Conservation (phyloP, 2,113 vertebrate species). For the Mobula hypostoma region DNA sequence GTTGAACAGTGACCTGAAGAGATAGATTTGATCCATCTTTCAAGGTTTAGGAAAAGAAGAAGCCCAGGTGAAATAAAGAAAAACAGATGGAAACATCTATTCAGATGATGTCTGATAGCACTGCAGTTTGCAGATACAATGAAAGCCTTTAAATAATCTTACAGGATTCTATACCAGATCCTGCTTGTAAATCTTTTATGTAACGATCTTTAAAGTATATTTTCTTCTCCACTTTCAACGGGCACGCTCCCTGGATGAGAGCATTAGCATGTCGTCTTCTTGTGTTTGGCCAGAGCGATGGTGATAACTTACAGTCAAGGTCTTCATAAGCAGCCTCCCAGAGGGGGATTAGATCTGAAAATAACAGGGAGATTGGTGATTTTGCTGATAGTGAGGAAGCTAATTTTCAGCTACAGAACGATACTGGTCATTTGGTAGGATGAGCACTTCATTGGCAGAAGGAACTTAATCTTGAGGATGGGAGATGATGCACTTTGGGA, state of each 20-base stretch:
- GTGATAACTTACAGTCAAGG: too few relatives aligned
- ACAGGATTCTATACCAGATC: background rate
- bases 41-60: background rate
- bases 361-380: too few relatives aligned
- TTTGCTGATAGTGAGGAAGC: too few relatives aligned
- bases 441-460: too few relatives aligned
- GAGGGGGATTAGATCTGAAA: too few relatives aligned
- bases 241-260: background rate
- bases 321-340: too few relatives aligned
- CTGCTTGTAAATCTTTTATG: background rate
- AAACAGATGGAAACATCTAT: slow-evolving; percentile 26
- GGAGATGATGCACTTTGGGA: too few relatives aligned
- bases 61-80: slow-evolving; percentile 24
- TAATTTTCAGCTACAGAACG: too few relatives aligned
- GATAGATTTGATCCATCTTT: slow-evolving; percentile 32
- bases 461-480: too few relatives aligned
- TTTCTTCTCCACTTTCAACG: background rate
- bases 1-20: slow-evolving; percentile 30
- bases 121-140: background rate
- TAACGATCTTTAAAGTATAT: background rate
- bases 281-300: too few relatives aligned
- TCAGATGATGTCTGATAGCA: background rate
- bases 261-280: background rate
- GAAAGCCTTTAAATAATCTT: background rate
- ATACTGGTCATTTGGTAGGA: too few relatives aligned